A percentile compares a stretch with the other conserved stretches of the same genome.
Conservation (phyloP, 2,888 invertebrate species). For the Galeopsomyia nigrocyanea region DNA sequence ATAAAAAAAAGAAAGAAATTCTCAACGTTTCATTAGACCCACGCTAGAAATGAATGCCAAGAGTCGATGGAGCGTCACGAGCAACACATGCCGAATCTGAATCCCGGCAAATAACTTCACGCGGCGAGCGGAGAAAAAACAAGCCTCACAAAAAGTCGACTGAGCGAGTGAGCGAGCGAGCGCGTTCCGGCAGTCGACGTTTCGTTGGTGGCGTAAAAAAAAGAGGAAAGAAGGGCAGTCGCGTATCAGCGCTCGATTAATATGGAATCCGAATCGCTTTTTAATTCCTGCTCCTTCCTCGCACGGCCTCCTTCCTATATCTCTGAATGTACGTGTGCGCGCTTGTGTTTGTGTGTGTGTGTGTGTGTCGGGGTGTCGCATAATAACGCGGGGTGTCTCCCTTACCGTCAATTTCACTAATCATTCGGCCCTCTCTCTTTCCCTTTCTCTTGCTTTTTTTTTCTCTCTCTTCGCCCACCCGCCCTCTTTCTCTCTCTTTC, state of each 20-base stretch:
- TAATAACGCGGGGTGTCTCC: slow-evolving; percentile 44
- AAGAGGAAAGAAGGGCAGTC: slow-evolving; percentile 10
- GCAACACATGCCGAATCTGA: too few species aligned
- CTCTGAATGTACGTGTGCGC: background rate
- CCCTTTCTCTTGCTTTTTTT: background rate
- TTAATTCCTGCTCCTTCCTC: slow-evolving; percentile 42
- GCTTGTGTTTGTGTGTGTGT: background rate
- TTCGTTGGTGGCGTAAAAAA: background rate
- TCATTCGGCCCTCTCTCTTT: slow-evolving; percentile 35
- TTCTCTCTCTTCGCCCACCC: background rate
- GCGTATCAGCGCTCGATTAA: slow-evolving; percentile 45
- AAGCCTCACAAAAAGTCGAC: too few species aligned
- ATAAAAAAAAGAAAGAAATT: too few species aligned
- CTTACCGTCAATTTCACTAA: slow-evolving; percentile 47
- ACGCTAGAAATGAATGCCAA: too few species aligned
- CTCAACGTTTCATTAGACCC: too few species aligned
- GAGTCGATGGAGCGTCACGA: too few species aligned
- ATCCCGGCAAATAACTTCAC: too few species aligned
- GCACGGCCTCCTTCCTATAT: background rate
- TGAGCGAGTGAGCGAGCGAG: too few species aligned
- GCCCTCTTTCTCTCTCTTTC: background rate
- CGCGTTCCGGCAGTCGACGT: too few species aligned
- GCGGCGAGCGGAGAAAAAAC: too few species aligned
- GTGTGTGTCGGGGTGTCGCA: slow-evolving; percentile 32
- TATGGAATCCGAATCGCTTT: slow-evolving; percentile 48